A percentile compares a stretch with the other conserved stretches of the same genome.
Conservation (phyloP, 2,113 vertebrate genomes). For the Python bivittatus region DNA sequence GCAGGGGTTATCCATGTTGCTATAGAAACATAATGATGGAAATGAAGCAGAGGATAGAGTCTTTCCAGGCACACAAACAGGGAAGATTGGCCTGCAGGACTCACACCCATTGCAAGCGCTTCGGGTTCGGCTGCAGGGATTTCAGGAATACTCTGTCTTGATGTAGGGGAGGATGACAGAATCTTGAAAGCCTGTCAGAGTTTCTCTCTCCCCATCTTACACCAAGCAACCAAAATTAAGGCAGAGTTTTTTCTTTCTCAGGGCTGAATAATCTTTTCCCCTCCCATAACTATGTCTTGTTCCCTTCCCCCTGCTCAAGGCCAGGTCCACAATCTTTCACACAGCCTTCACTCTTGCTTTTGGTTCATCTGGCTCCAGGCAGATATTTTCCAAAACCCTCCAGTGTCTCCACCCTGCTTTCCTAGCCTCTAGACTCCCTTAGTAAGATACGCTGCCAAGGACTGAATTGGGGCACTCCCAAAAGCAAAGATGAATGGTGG, state of each 20-base stretch:
- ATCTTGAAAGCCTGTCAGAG: not conserved
- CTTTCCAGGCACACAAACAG: not conserved
- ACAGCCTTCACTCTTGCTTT: not conserved
- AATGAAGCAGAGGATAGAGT: not conserved
- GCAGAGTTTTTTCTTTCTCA: too few relatives aligned
- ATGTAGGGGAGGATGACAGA: too few relatives aligned
- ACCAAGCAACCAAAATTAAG: too few relatives aligned
- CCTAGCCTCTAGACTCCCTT: too few relatives aligned
- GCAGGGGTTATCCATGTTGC: fast-evolving
- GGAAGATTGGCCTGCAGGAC: not conserved
- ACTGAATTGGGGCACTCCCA: too few relatives aligned
- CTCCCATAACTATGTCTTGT: too few relatives aligned
- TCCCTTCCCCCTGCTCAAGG: not conserved
- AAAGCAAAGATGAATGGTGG: not conserved
- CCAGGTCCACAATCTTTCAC: not conserved
- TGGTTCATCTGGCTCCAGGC: too few relatives aligned
- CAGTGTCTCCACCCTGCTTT: too few relatives aligned
- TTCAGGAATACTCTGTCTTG: not conserved
- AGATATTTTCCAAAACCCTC: too few relatives aligned
- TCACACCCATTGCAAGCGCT: not conserved
- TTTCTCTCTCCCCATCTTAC: too few relatives aligned
- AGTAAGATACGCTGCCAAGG: too few relatives aligned
- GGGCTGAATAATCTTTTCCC: too few relatives aligned
- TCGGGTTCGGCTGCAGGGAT: not conserved
- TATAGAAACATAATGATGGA: fast-evolving